Percentiles rank a stretch among this genome's conserved stretches.
phyloP scores from a whole-genome alignment of 2,797 vertebrate species.

The Jordanella pulchra region DNA sequence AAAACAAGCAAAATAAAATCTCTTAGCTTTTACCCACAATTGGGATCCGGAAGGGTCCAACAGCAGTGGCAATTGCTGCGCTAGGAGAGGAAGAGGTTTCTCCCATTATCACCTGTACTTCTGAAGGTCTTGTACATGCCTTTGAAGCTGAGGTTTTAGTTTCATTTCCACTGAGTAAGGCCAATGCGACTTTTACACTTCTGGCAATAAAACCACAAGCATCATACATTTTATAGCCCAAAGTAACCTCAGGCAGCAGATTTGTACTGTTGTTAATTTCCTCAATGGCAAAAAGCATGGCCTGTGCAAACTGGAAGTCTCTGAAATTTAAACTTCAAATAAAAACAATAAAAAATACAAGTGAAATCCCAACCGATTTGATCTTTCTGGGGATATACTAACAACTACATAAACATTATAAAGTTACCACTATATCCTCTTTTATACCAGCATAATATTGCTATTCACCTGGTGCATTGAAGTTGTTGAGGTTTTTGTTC shows the following conservation, averaged over 20 bases:
- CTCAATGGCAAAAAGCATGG: conserved; percentile 41
- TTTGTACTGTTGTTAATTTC: conserved; percentile 74
- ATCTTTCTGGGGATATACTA: neutral
- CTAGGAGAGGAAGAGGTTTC: conserved; percentile 73
- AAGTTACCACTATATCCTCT: neutral
- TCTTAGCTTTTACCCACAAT: conserved; percentile 53
- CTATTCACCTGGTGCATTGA: conserved; percentile 72
- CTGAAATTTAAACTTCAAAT: conserved; percentile 5
- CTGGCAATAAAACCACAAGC: conserved; percentile 67
- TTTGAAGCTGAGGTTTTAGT: conserved; percentile 5
- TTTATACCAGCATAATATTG: too few species aligned
- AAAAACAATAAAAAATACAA: neutral
- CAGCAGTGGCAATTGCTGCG: conserved; percentile 68
- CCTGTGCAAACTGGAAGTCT: conserved; percentile 47
- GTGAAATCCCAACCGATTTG: neutral
- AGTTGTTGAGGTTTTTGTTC: conserved; percentile 52
- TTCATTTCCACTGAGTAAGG: conserved; percentile 64
- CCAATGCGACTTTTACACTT: conserved; percentile 63
- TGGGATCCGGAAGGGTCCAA: conserved; percentile 73
- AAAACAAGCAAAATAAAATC: neutral
- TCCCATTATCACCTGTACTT: conserved; percentile 75
- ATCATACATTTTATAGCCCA: conserved; percentile 76
- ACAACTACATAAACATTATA: neutral
- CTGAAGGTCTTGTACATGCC: conserved; percentile 48
- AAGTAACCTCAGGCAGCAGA: conserved; percentile 67